Evolutionary conservation across 2,797 vertebrate species (phyloP), one percentile per base, ranked within the genome.

Genomic region (Phoxinus dragarum): DNA sequence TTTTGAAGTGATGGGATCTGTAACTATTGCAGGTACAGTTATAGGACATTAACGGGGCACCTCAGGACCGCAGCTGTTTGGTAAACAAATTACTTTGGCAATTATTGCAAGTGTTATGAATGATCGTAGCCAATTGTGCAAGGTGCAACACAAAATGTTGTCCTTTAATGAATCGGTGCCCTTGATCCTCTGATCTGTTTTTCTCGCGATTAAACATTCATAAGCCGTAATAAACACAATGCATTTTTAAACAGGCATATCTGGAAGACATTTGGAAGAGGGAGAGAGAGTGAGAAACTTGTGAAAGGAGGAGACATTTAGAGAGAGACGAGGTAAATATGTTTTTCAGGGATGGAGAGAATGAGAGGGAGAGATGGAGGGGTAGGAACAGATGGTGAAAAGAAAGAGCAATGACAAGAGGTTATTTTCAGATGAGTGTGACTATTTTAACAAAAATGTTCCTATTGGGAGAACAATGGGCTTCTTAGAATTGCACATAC

Each of bases 201-300:
- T 78, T 81, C 34, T 44, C 9, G 12, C 2, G 49, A 91, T 91
- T 89, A 92, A 94, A 94, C 93, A 92, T 93, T 94, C 93, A 94
- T 95, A 94, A 93, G 94, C 93, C 90, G 91, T 93, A 94, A 94
- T 94, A 94, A 95, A 94, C 93, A 93, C 89, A 91, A 94, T 94
- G 92, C 92, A 94, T 95, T 93, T 95, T 94, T 93, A 93, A 94
- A 95, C 92, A 94, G 91, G 52, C 64, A 49, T 54, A 79, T 77
- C 67, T 82, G 76, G 68, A 47, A 88, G 67, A 82, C 75, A 74
- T 71, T 74, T 56, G 40, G 66, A 71, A 82, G 75, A 72, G 73
- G 14, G 52, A 77, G 67, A 79, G 66, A 61, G 47, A 78, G 67
- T 19, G 59, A 85, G 67, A 79, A 86, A 68, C 73, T 73, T 42